Percentiles rank a stretch among this genome's conserved stretches.
Conservation (phyloP, 2,797 vertebrate species). For the Alfaro cultratus region DNA sequence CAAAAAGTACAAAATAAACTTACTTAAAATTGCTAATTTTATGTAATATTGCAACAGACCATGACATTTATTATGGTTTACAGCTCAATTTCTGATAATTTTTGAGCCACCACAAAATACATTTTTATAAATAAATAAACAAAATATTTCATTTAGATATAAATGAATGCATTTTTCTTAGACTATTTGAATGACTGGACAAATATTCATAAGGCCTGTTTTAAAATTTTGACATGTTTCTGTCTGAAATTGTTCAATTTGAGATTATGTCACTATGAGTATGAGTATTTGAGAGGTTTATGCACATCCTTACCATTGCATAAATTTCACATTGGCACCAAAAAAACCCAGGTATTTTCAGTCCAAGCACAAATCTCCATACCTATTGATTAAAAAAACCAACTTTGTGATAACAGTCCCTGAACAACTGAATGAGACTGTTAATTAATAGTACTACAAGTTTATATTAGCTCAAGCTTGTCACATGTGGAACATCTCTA, state of each 20-base stretch:
- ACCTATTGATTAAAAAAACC: background rate
- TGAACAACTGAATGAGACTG: background rate
- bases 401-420: background rate
- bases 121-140: background rate
- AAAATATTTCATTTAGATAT: background rate
- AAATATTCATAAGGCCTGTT: background rate
- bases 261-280: background rate
- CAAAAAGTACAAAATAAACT: background rate
- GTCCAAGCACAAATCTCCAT: background rate
- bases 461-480: background rate
- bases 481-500: background rate
- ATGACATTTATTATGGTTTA: background rate
- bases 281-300: background rate
- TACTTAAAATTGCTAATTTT: background rate
- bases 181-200: background rate
- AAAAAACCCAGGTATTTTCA: background rate
- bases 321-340: background rate
- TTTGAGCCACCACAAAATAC: background rate
- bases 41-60: background rate
- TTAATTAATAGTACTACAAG: background rate
- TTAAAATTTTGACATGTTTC: background rate
- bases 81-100: background rate
- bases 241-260: background rate
- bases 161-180: background rate
- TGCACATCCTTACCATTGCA: background rate